Base-by-base conservation (phyloP, 1,140 invertebrate species). In the Berghia stephanieae region DNA sequence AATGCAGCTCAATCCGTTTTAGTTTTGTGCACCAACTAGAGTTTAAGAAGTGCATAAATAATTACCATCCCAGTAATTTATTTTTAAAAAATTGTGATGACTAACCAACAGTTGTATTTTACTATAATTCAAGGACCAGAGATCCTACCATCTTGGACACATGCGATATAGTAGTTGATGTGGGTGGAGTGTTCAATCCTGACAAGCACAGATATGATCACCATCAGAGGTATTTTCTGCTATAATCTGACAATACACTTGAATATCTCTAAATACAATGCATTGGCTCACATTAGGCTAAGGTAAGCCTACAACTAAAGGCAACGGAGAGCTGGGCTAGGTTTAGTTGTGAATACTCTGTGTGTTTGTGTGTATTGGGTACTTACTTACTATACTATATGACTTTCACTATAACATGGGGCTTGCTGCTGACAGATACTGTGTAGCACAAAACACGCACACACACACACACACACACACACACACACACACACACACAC, bases 151-250 rank as follows among this genome's bases (percentile, higher is more conserved):
- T 94, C 78, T 90, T 99, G 55, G 91, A 94, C 18, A 92, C 92
- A 5, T 99, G 97, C 91, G 96, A 98, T 86, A 94, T 99, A 81
- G 96, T 99, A 31, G 94, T 99, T 4, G 98, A 99, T 91, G 97
- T 99, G 38, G 98, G 98, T n/a, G 93, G 92, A 6, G 92, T 93
- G 24, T 99, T 94, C 90, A 92, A 99, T 91, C 93, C 93, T 67
- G 86, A 89, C 2, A 93, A 85, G 63, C 91, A 94, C 78, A 91
- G 94, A 83, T 99, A 94, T 90, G 98, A 99, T 90, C 98, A 99
- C 90, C 98, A 99, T 89, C 98, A 99, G 90, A 93, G 93, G 89
- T 87, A 73, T 60, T 46, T n/a, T n/a, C n/a, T n/a, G n/a, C n/a
- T n/a, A n/a, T n/a, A n/a, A n/a, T n/a, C n/a, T n/a, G n/a, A n/a